Base-by-base conservation (phyloP, 2,113 vertebrate genomes). In the Lamprotornis superbus region DNA sequence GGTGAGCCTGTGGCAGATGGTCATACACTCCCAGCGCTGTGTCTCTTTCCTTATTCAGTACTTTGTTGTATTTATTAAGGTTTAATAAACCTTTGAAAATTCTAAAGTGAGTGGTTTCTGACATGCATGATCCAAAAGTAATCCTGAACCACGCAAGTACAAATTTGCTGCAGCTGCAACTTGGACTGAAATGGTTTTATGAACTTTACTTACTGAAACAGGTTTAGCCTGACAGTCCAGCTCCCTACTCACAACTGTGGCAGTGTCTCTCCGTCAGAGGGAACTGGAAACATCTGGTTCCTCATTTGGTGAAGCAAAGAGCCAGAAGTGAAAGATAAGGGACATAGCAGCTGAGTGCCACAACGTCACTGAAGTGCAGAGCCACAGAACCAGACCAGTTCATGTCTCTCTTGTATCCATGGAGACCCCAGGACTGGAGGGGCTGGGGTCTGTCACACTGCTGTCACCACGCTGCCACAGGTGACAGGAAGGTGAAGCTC, bases 271-370 rank as follows among this genome's bases (percentile, higher is more conserved):
- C 22, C 0, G 12, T 24, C 60, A 92, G 83, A 67, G 65, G 76
- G 83, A 97, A 71, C 89, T 84, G 70, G 89, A 89, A 92, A 71
- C n/a, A 46, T 75, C 73, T 91, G 77, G 56, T 87, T 95, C 87
- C 81, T 89, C 14, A 0, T 52, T 68, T 75, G 71, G 31, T 81
- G 64, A 60, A 60, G 61, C 13, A 3, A 68, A 86, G 76, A 78
- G 40, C 44, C 70, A 35, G 31, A 63, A 92, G 44, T 47, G 52
- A 35, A 86, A 78, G 52, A 52, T 20, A 5, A 68, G 71, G 67
- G 61, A 11, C 0, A 0, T 30, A 80, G 87, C 64, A 74, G 71
- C 74, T 3, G 2, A 67, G 63, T 23, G 61, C 18, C 52, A 23
- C 40, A 19, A 6, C 0, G 0, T 52, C 74, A 24, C 20, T 2